These are phyloP conservation scores for Pogonognathellus flavescens DNA, from an alignment of 1,140 invertebrate species.

Conservation along the genomic window DNA sequence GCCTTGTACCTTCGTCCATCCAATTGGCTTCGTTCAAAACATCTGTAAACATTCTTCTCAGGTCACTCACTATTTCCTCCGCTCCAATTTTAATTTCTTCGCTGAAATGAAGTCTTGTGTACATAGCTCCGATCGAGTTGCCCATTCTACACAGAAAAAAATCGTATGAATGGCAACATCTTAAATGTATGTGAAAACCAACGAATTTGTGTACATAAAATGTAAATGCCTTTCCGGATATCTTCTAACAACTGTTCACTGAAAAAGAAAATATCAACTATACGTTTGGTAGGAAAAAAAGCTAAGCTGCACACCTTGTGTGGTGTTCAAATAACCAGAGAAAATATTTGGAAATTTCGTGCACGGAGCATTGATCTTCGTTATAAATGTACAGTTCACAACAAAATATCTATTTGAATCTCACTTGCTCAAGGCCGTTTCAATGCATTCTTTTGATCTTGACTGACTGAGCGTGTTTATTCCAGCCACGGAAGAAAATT, in stretches of 20 bases:
- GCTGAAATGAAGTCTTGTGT: constrained; percentile 67
- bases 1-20: constrained; percentile 73
- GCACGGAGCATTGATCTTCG: too few relatives aligned
- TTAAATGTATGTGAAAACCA: too few relatives aligned
- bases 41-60: constrained; percentile 72
- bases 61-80: constrained; percentile 73
- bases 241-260: too few relatives aligned
- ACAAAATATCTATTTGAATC: neutral
- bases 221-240: too few relatives aligned
- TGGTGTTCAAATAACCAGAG: too few relatives aligned
- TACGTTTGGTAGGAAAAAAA: too few relatives aligned
- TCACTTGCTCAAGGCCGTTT: neutral
- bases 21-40: constrained; percentile 72
- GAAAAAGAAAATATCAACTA: too few relatives aligned
- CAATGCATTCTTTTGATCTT: neutral
- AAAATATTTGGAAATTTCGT: too few relatives aligned
- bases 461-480: neutral
- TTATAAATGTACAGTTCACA: too few relatives aligned
- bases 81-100: constrained; percentile 66
- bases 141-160: constrained; percentile 67
- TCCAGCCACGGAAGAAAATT: neutral
- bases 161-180: neutral
- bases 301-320: too few relatives aligned
- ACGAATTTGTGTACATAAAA: too few relatives aligned
- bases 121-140: constrained; percentile 69